phyloP scores from a whole-genome alignment of 2,797 vertebrate genomes.

The Mus caroli region DNA sequence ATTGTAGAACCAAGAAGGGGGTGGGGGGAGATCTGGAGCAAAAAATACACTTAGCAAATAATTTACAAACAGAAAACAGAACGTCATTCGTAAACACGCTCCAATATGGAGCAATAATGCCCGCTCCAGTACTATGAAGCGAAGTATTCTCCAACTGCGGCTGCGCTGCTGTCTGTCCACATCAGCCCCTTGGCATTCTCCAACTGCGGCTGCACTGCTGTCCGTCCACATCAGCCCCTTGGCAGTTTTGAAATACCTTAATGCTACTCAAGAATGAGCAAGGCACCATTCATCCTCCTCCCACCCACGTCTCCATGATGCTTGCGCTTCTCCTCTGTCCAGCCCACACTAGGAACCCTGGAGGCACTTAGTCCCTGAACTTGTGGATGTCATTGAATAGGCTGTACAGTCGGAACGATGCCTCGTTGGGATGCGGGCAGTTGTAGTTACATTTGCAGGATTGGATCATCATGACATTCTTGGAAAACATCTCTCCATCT shows the following conservation, averaged over 20 bases:
- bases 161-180: conserved; percentile 91
- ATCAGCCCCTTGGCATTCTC: conserved; percentile 89
- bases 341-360: conserved; percentile 57
- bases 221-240: conserved; percentile 94
- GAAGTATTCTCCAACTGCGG: conserved; percentile 88
- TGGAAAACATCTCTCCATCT: conserved; percentile 97
- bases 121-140: conserved; percentile 99
- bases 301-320: conserved; percentile 83
- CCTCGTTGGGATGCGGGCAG: conserved; percentile 95
- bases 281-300: conserved; percentile 85
- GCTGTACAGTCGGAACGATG: conserved; percentile 96
- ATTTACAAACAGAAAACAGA: conserved; percentile 93
- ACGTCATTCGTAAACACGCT: conserved; percentile 92
- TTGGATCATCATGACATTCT: conserved; percentile 99
- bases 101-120: conserved; percentile 97
- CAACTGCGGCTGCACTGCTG: conserved; percentile 87
- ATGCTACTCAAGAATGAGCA: conserved; percentile 87
- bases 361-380: conserved; percentile 95
- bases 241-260: conserved; percentile 85
- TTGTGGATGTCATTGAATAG: conserved; percentile 99
- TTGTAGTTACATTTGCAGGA: conserved; percentile 98
- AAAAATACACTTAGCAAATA: conserved; percentile 87
- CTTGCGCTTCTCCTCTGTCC: conserved; percentile 73
- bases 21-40: conserved; percentile 41
- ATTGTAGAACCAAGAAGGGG: conserved; percentile 79